These are phyloP conservation scores for Sigmodon hispidus DNA, from an alignment of 2,113 vertebrate species.

Conservation along the genomic window DNA sequence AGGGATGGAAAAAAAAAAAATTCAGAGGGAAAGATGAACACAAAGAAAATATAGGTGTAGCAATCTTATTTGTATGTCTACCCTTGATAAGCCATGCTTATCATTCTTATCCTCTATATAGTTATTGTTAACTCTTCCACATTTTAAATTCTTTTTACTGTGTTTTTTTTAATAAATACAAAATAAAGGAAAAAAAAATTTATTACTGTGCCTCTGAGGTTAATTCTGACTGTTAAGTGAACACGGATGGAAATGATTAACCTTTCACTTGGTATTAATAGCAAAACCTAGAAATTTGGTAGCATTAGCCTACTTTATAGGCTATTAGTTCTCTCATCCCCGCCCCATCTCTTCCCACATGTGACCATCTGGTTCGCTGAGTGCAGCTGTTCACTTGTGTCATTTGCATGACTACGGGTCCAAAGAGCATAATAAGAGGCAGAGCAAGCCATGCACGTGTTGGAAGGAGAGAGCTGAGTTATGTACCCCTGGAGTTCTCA, in stretches of 20 bases:
- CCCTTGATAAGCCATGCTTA: too few species aligned
- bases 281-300: conserved; percentile 61
- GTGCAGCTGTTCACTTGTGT: conserved; percentile 61
- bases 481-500: conserved; percentile 55
- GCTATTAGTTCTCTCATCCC: conserved; percentile 46
- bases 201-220: conserved; percentile 54
- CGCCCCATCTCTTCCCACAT: conserved; percentile 59
- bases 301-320: conserved; percentile 64
- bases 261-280: conserved; percentile 67
- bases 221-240: conserved; percentile 66
- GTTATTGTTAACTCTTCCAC: too few species aligned
- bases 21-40: too few species aligned
- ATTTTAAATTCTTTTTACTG: too few species aligned
- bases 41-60: too few species aligned
- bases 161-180: too few species aligned
- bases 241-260: conserved; percentile 70
- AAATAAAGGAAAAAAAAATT: too few species aligned
- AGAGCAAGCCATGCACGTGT: conserved; percentile 22
- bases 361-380: conserved; percentile 55
- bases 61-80: too few species aligned
- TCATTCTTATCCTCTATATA: too few species aligned
- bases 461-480: conserved; percentile 50
- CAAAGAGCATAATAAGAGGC: conserved; percentile 53
- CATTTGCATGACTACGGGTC: conserved; percentile 57
- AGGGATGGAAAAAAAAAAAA: too few species aligned